Conservation (phyloP, 2,797 vertebrate genomes). For the Mormyrus proboscirostris region DNA sequence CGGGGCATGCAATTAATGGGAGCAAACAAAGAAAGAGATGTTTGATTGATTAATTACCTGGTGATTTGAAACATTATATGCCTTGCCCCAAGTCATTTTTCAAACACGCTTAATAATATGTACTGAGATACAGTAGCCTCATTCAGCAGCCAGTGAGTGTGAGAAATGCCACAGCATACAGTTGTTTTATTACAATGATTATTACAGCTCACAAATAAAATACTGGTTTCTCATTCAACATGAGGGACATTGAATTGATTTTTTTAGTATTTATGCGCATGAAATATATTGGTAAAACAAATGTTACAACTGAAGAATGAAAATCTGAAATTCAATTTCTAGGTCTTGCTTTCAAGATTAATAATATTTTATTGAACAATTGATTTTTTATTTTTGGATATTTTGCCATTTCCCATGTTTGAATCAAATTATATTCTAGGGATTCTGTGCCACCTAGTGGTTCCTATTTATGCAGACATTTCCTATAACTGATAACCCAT, state of each 20-base stretch:
- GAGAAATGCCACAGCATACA: neutral
- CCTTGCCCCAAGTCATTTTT: neutral
- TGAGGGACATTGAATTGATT: neutral
- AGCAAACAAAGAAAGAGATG: neutral
- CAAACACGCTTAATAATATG: neutral
- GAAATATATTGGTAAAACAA: neutral
- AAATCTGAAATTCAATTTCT: neutral
- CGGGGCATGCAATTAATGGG: slow-evolving; percentile 3
- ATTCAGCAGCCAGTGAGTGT: neutral
- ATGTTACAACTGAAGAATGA: neutral
- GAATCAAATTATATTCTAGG: slow-evolving; percentile 13
- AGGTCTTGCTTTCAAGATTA: neutral
- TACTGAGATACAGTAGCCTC: neutral
- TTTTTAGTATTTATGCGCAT: neutral
- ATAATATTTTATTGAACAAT: neutral
- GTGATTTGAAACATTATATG: neutral
- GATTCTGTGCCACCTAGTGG: slow-evolving; percentile 29
- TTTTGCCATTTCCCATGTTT: neutral
- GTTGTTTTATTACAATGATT: neutral
- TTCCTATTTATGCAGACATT: neutral
- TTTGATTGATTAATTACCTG: neutral
- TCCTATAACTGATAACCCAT: neutral
- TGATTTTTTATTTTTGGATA: neutral
- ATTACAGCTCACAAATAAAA: neutral
- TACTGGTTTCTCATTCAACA: neutral